Evolutionary conservation across 2,888 invertebrate genomes (phyloP), one percentile per base, ranked within the genome.

Genomic region (Mythimna lalbum): DNA sequence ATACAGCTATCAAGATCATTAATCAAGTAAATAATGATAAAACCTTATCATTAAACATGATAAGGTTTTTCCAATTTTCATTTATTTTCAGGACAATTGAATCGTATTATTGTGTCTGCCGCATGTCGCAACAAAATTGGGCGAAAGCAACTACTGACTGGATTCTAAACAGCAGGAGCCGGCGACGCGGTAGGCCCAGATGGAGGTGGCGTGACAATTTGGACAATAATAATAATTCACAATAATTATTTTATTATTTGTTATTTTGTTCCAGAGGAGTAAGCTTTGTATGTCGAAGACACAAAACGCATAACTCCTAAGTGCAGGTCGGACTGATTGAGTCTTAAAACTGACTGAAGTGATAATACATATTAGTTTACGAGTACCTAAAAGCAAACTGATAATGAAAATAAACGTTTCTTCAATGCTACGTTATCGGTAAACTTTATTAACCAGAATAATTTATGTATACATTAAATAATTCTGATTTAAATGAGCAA

Each of bases 401-500:
- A 47, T 49, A 59, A 39, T 33, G 7, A 33, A 27, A 68, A 68
- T 36, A 21, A 33, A 52, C 23, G 14, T 19, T 43, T 33, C 23
- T 43, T 65, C 0, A 73, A 47, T 31, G 31, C 19, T 39, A 71
- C 55, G 49, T 36, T 6, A 43, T 36, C 27, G 47, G 14, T 50
- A 12, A 56, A 23, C 49, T 43, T 5, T 33, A 59, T 14, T 57
- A 12, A 52, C 21, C 27, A 47, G 1, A 12, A 70, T 49, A 19
- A 43, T 55, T 47, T 17, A 31, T 9, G 6, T n/a, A 36, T 31
- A 17, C 27, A 66, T 43, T 4, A 27, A 55, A 56, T 56, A 62
- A 63, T 33, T 55, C 50, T 31, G 21, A 55, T 62, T 19, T 67
- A 67, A 60, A 61, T 57, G 64, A 36, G 71, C 60, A 74, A 76